Base-by-base conservation (phyloP, 2,113 vertebrate genomes). In the cattle (Bos taurus) region DNA sequence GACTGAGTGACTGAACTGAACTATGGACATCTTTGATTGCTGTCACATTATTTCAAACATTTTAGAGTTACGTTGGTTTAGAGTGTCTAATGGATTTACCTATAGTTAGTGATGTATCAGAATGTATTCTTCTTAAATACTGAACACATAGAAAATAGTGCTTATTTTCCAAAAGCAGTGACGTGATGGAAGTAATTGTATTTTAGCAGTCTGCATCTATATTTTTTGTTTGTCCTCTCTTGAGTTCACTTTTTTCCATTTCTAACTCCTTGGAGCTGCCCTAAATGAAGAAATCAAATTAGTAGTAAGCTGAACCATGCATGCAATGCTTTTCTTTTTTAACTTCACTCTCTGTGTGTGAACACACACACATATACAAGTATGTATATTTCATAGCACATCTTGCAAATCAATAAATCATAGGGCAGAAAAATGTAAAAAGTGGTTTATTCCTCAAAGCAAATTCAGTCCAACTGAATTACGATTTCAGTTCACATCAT, bases 331-430 rank as follows among this genome's bases (percentile, higher is more conserved):
- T 96, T 83, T 98, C 92, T 98, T 89, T 54, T 97, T 98, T 84
- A 92, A 95, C 15, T 28, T 43, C 91, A 74, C 36, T 96, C 80
- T 80, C 46, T 36, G 25, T 13, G 12, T 88, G 93, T 81, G 74
- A 52, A 23, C 36, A 23, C 7, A 81, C 52, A 56, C 36, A 84
- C 5, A 81, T 1, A 88, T n/a, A 25, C 25, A 77, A 3, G 59
- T 59, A 84, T 56, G 46, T 87, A 33, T 95, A 88, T 96, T 92
- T 80, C 7, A 88, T 97, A 86, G 50, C 1, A 12, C 77, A 96
- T 96, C 56, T 98, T 97, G 25, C 54, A 98, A 98, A 97, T 95
- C 52, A 96, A n/a, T 96, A 88, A 94, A 83, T 98, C 64, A 88
- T 95, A 94, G 95, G 48, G 54, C 90, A 48, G 81, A 82, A 96